Evolutionary conservation across 2,113 vertebrate genomes (phyloP), one percentile per base, ranked within the genome.

Genomic region (Myotis yumanensis): DNA sequence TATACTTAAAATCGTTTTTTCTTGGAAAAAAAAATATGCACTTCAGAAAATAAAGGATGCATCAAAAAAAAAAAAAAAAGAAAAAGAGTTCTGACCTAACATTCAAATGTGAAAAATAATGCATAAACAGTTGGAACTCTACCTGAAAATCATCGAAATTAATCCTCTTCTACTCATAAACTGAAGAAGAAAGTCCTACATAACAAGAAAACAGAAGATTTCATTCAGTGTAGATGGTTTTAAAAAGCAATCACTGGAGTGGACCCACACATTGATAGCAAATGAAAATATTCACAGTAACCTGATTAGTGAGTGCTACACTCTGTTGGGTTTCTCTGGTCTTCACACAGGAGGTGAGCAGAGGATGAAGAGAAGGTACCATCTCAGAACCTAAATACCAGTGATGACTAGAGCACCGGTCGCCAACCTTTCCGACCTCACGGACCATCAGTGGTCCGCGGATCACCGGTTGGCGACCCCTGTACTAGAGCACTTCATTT

Each of bases 51-150:
- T 62, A 28, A 62, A 62, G 59, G 59, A 12, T 59, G 22, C 46
- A 46, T 46, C 46, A 46, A 46, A 46, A 46, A 46, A 46, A 11
- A 9, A 46, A 46, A 43, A 43, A 9, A 43, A 43, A 43, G 4
- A 37, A 46, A 46, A 11, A 46, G 46, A 46, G 46, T 46, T 46
- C 46, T 86, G 91, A 77, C 28, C 82, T 81, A 76, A 87, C 25
- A 80, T 81, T 68, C 79, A 89, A 82, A 95, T 66, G 48, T 66
- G 16, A 91, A 89, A 72, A 92, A 40, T 20, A 64, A 48, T 4
- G 14, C 59, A 81, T 17, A 12, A 89, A 92, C 37, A 71, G 90
- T 84, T 88, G 64, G 75, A 87, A 80, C 64, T 72, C 46, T 72
- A 82, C 20, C 46, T 57, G 52, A 75, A 90, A 83, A 76, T 66